Base-by-base conservation (phyloP, 2,888 invertebrate genomes). In the Keiferia lycopersicella region DNA sequence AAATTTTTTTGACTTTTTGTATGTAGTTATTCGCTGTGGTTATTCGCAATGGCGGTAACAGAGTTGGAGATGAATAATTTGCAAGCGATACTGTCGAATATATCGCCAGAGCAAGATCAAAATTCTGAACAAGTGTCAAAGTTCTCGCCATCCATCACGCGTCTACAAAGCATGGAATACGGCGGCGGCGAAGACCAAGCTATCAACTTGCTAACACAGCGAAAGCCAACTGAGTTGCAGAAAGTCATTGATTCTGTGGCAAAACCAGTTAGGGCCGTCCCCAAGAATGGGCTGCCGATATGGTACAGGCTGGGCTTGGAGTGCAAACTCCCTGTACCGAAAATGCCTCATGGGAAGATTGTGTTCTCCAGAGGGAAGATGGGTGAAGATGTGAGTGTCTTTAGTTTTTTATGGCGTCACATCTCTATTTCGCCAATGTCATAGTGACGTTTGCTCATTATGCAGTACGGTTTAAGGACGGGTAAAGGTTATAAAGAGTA, bases 251-350 rank as follows among this genome's bases (percentile, higher is more conserved):
- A 91, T 67, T 86, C 88, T 0, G 80, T 92, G 57, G 91, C 92
- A 2, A 89, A 89, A 67, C 92, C 92, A 0, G 65, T 78, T 50
- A 76, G 87, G 30, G 83, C 90, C 1, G 88, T 93, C 1, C 93
- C 93, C 0, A 87, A 87, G 68, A 87, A 86, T 82, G 91, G 91
- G 0, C 77, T 93, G 22, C 93, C 93, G 1, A 64, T 88, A 64
- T 93, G 93, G 93, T 86, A 87, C 65, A 81, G 79, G 50, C 80
- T 93, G 2, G 91, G 93, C 0, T 71, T 93, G 73, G 93, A 93
- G 70, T 78, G 84, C 65, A 93, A 93, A 73, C 77, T 93, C 62
- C 93, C 93, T 0, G 86, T 92, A 64, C 88, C 93, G 16, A 89
- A 91, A 73, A 90, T 90, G 80, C 93, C 93, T 0, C 79, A 76